Evolutionary conservation across 2,797 vertebrate species (phyloP), one percentile per base, ranked within the genome.

Genomic region (Lepus townsendii): DNA sequence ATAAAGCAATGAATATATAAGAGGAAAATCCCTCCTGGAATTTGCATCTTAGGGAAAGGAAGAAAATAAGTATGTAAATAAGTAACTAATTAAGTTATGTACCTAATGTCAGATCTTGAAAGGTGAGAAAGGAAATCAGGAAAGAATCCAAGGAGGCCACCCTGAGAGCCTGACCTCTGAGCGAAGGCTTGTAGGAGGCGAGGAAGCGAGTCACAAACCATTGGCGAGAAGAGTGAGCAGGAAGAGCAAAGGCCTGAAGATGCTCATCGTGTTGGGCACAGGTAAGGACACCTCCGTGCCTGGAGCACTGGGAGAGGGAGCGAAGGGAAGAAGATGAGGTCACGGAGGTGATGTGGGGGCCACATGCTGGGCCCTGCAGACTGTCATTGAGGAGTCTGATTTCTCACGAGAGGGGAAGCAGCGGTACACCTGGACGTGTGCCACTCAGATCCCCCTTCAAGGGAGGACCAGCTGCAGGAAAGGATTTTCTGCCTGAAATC

Each of bases 1-100:
- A 75, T 79, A 90, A 72, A 93, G 24, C 62, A 92, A 94, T 82
- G 22, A 86, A 83, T 57, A 76, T 77, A 68, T 76, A 12, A 89
- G 3, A 82, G 24, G 66, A 92, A 90, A 93, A 65, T 63, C 7
- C 62, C 65, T 91, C 3, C 0, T 71, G 50, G 68, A 93, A 94
- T 69, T 90, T 60, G 54, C 27, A 60, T 73, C 32, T 35, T 50
- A 93, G 35, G 20, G 26, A 94, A 78, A n/a, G 54, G 42, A 91
- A 93, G 54, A 96, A 54, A 91, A 57, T 42, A 87, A 93, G 84
- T 30, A 68, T 50, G 52, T 27, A 72, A 66, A 65, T 84, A 54
- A 62, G 32, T 75, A 60, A 89, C 3, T 57, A 57, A 57, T 71
- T 77, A 47, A 60, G 65, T 63, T 71, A 69, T 17, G 42, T 35